phyloP scores from a whole-genome alignment of 2,888 invertebrate genomes.

The Ormyrus labotus region DNA sequence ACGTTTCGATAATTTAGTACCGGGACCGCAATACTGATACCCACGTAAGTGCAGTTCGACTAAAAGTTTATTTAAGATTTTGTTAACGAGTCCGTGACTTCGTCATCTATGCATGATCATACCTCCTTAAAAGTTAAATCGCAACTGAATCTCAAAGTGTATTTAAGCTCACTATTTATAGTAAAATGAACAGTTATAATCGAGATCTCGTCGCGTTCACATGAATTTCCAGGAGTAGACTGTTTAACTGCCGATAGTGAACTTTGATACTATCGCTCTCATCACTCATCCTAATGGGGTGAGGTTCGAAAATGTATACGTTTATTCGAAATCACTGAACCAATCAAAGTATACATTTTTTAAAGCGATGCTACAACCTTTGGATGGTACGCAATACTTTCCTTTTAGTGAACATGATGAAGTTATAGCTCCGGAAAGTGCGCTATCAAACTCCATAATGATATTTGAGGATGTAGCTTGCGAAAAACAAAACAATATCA shows the following conservation, averaged over 20 bases:
- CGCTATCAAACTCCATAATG: too few species aligned
- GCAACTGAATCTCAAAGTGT: background rate
- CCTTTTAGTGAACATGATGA: too few species aligned
- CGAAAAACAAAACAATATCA: too few species aligned
- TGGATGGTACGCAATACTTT: too few species aligned
- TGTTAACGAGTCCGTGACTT: background rate
- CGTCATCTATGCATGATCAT: background rate
- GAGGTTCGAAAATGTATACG: background rate
- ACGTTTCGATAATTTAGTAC: too few species aligned
- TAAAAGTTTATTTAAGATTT: too few species aligned
- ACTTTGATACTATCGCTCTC: background rate
- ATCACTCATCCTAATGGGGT: too few species aligned
- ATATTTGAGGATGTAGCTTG: too few species aligned
- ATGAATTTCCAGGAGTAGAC: slow-evolving; percentile 6
- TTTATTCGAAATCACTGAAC: background rate
- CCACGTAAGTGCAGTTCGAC: too few species aligned
- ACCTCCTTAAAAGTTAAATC: background rate
- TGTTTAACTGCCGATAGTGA: slow-evolving; percentile 3
- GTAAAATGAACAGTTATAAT: background rate
- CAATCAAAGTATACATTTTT: background rate
- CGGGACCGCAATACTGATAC: too few species aligned
- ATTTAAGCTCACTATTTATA: background rate
- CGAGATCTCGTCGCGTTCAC: background rate
- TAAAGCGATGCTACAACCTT: too few species aligned
- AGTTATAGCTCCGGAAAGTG: too few species aligned